A percentile compares a stretch with the other conserved stretches of the same genome.
phyloP scores from a whole-genome alignment of 2,888 invertebrate species.

The Pheosia tremula region DNA sequence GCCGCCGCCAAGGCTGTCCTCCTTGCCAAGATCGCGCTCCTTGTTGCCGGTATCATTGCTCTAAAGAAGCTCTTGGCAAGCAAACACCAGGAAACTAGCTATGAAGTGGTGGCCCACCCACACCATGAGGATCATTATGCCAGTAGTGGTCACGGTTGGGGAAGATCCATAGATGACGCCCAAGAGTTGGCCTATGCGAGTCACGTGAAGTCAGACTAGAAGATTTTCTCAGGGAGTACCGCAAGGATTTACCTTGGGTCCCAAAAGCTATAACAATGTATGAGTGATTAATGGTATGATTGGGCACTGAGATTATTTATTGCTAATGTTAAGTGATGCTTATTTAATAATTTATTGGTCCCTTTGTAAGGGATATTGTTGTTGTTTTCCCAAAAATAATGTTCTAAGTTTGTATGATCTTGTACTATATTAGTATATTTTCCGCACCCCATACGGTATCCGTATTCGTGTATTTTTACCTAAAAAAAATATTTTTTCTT shows the following conservation, averaged over 20 bases:
- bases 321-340: constrained; percentile 67
- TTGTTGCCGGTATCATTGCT: constrained; percentile 89
- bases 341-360: constrained; percentile 71
- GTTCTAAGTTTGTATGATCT: constrained; percentile 79
- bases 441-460: constrained; percentile 76
- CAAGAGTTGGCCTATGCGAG: constrained; percentile 86
- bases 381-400: constrained; percentile 71
- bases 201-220: constrained; percentile 72
- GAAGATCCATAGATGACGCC: constrained; percentile 79
- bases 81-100: constrained; percentile 88
- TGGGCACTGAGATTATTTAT: constrained; percentile 67
- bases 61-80: constrained; percentile 88
- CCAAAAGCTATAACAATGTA: constrained; percentile 36
- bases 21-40: constrained; percentile 92
- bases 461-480: constrained; percentile 78
- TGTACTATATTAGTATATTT: constrained; percentile 77
- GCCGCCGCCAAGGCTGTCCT: constrained; percentile 94
- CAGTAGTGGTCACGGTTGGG: constrained; percentile 87
- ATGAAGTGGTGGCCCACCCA: constrained; percentile 90
- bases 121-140: constrained; percentile 84
- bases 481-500: constrained; percentile 47
- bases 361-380: constrained; percentile 75
- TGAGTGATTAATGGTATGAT: constrained; percentile 25
- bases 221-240: constrained; percentile 38
- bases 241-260: constrained; percentile 50